Evolutionary conservation across 2,113 vertebrate species (phyloP).

Genomic region (Lasiurus borealis): DNA sequence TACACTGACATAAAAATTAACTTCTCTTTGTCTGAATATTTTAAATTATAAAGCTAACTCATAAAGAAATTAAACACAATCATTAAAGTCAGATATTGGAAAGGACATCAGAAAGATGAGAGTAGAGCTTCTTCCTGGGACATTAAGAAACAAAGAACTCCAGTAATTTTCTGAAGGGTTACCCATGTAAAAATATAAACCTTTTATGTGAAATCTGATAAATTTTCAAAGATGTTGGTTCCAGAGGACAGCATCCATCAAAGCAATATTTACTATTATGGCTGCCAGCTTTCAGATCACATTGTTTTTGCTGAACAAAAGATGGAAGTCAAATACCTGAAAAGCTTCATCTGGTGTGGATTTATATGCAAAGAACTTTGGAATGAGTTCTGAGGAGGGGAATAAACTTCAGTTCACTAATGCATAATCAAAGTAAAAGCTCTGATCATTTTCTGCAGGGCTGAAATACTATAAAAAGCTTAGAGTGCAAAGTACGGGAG

Average conservation of each 20-base stretch:
- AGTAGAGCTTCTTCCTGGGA: neutral
- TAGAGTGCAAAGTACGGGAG: neutral
- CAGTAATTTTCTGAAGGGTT: constrained; percentile 13
- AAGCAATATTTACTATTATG: constrained; percentile 24
- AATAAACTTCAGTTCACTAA: neutral
- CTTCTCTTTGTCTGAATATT: neutral
- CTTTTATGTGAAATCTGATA: neutral
- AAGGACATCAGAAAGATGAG: neutral
- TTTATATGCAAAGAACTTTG: constrained; percentile 16
- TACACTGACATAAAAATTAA: neutral
- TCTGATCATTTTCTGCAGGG: neutral
- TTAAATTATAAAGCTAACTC: constrained; percentile 10
- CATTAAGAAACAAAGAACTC: constrained; percentile 38
- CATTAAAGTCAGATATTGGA: constrained; percentile 26
- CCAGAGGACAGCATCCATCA: neutral
- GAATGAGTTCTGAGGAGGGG: neutral
- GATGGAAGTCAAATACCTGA: neutral
- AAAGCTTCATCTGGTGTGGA: neutral
- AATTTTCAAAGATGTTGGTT: constrained; percentile 36
- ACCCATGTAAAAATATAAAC: neutral
- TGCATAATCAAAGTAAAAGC: neutral
- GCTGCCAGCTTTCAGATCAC: constrained; percentile 7
- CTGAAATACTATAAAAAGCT: neutral
- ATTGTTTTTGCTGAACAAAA: neutral
- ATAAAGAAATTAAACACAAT: constrained; percentile 46